Evolutionary conservation across 2,888 invertebrate genomes (phyloP).

Genomic region (Macaria liturata): DNA sequence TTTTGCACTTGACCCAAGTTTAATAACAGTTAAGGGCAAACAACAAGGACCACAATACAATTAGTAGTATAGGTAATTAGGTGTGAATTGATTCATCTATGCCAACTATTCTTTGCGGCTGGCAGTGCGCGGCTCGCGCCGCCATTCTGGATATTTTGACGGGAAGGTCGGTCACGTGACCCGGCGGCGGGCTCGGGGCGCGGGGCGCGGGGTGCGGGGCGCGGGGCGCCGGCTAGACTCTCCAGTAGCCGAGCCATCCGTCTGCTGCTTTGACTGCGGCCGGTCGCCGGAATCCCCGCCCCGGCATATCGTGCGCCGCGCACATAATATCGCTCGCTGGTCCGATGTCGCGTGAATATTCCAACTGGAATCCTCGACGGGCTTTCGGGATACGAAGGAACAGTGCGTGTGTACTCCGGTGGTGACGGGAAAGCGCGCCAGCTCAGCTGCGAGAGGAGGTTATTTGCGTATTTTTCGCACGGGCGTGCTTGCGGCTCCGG

Average conservation of each 20-base stretch:
- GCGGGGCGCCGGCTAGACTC: slow-evolving; percentile 85
- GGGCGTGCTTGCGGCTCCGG: slow-evolving; percentile 67
- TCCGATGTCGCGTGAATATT: slow-evolving; percentile 37
- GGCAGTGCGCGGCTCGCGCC: slow-evolving; percentile 71
- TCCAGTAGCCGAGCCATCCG: slow-evolving; percentile 84
- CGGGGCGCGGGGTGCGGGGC: slow-evolving; percentile 50
- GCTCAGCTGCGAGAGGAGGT: slow-evolving; percentile 47
- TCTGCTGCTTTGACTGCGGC: slow-evolving; percentile 80
- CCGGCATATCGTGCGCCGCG: slow-evolving; percentile 60
- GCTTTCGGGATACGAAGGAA: slow-evolving; percentile 19
- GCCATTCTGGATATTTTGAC: slow-evolving; percentile 90
- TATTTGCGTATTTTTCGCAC: slow-evolving; percentile 73
- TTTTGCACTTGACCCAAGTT: too few species aligned
- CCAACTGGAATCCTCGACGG: slow-evolving; percentile 30
- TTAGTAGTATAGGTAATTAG: too few species aligned
- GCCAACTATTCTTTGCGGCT: slow-evolving; percentile 51
- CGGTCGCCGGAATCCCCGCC: slow-evolving; percentile 76
- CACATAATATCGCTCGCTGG: slow-evolving; percentile 43
- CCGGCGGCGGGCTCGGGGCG: slow-evolving; percentile 64
- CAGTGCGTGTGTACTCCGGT: slow-evolving; percentile 28
- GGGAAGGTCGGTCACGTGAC: slow-evolving; percentile 93
- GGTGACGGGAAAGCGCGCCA: slow-evolving; percentile 38
- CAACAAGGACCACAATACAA: too few species aligned
- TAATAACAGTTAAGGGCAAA: too few species aligned
- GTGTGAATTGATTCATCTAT: slow-evolving; percentile 9